phyloP scores from a whole-genome alignment of 2,888 invertebrate species.

The Polymixis flavicincta region DNA sequence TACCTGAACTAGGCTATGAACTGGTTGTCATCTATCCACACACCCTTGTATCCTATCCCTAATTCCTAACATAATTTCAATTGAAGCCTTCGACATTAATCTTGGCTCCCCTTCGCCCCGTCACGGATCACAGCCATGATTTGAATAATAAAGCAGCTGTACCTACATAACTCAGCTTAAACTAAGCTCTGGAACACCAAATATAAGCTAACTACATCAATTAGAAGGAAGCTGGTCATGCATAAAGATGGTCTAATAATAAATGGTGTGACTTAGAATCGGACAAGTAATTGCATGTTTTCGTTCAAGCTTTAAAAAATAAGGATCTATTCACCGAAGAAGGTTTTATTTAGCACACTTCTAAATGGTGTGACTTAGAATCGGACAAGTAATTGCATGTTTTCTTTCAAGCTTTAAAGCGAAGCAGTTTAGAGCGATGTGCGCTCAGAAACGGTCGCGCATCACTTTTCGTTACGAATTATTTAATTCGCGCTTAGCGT shows the following conservation, averaged over 20 bases:
- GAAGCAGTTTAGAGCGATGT: no score
- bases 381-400: not conserved
- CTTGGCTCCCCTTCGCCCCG: not conserved
- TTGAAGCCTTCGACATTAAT: constrained; percentile 21
- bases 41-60: not conserved
- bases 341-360: no score
- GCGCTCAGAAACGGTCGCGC: no score
- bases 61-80: constrained; percentile 20
- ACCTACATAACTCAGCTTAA: constrained; percentile 16
- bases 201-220: constrained; percentile 39
- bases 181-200: constrained; percentile 27
- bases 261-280: not conserved
- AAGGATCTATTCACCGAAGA: no score
- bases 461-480: no score
- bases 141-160: constrained; percentile 50
- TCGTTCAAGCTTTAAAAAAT: no score
- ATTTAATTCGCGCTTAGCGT: no score
- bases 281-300: not conserved
- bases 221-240: constrained; percentile 19
- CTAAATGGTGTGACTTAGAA: not conserved
- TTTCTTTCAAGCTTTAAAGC: not conserved
- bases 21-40: not conserved
- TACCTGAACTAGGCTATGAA: not conserved
- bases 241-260: constrained; percentile 14
- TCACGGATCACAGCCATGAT: constrained; percentile 41